These are phyloP conservation scores for Zaprionus ghesquierei DNA, from an alignment of 1,140 invertebrate genomes.

Conservation along the genomic window DNA sequence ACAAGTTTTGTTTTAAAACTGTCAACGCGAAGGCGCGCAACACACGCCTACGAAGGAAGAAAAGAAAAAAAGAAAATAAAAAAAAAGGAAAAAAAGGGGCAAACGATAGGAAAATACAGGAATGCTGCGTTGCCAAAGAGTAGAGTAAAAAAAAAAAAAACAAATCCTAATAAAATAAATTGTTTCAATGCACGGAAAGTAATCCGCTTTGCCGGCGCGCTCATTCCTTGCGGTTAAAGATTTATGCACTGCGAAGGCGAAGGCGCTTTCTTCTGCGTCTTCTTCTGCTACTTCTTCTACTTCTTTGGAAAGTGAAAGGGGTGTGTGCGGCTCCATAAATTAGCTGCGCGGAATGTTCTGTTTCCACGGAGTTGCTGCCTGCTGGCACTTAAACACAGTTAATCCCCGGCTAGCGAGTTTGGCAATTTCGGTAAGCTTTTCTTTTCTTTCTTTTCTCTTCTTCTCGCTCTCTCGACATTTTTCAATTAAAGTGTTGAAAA, in stretches of 20 bases:
- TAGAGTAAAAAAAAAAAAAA: conserved; percentile 10
- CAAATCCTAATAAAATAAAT: conserved; percentile 71
- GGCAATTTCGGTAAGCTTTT: conserved; percentile 39
- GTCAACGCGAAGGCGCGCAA: conserved; percentile 45
- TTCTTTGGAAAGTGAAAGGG: conserved; percentile 13
- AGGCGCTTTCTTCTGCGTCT: conserved; percentile 55
- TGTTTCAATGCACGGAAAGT: conserved; percentile 74
- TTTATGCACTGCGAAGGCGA: conserved; percentile 71
- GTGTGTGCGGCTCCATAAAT: conserved; percentile 68
- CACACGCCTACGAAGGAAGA: conserved; percentile 44
- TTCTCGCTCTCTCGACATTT: conserved; percentile 20
- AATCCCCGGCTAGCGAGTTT: conserved; percentile 68
- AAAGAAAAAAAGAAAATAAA: conserved; percentile 9
- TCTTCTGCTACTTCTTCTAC: conserved; percentile 32
- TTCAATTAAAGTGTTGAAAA: conserved; percentile 78
- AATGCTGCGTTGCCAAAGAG: conserved; percentile 12
- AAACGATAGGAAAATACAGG: not conserved
- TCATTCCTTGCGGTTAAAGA: conserved; percentile 74
- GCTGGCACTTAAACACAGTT: conserved; percentile 69
- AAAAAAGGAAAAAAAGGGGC: conserved; percentile 18
- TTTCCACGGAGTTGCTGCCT: conserved; percentile 10
- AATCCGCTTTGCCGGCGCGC: conserved; percentile 65
- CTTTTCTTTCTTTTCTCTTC: not conserved
- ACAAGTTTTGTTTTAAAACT: conserved; percentile 79
- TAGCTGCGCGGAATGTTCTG: conserved; percentile 60